Evolutionary conservation across 2,888 invertebrate genomes (phyloP), one percentile per base, ranked within the genome.

Genomic region (Lacanobia wlatinum): DNA sequence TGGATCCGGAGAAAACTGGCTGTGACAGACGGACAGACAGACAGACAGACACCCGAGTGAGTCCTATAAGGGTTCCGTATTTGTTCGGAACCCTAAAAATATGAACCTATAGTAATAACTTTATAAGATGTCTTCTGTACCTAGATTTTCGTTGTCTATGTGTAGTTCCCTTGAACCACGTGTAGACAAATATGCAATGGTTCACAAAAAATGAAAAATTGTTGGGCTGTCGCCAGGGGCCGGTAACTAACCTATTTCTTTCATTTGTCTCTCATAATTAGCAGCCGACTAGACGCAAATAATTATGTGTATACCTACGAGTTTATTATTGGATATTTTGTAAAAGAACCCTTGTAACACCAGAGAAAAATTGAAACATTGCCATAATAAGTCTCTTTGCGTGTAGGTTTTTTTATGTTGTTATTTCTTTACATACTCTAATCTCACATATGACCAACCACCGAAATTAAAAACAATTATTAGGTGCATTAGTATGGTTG

Each of bases 181-280:
- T 70, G 56, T 62, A 63, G 66, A 78, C 55, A 59, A 75, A 73
- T 65, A 73, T 75, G 70, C 62, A 61, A 78, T 60, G 64, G 70
- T 72, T 82, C 52, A 79, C 34, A 81, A 84, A 84, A 78, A 84
- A 69, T 86, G 83, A 85, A 85, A 84, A 80, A 84, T 76, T 74
- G 83, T 86, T 85, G 84, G 83, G 52, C 6, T 76, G 55, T 61
- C 75, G 87, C 84, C 87, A 85, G 76, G 59, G 58, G 59, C 21
- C 55, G 38, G 70, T 75, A 65, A 80, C 67, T 82, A 76, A 86
- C 75, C 83, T 46, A 80, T 70, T 80, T 86, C 73, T 71, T 80
- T 82, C 80, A 80, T 80, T 77, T 82, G 85, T 84, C 75, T 82
- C 46, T 84, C 77, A 73, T 78, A 86, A 84, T 84, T 84, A 84